Conservation (phyloP, 2,797 vertebrate genomes). For the Diceros bicornis region DNA sequence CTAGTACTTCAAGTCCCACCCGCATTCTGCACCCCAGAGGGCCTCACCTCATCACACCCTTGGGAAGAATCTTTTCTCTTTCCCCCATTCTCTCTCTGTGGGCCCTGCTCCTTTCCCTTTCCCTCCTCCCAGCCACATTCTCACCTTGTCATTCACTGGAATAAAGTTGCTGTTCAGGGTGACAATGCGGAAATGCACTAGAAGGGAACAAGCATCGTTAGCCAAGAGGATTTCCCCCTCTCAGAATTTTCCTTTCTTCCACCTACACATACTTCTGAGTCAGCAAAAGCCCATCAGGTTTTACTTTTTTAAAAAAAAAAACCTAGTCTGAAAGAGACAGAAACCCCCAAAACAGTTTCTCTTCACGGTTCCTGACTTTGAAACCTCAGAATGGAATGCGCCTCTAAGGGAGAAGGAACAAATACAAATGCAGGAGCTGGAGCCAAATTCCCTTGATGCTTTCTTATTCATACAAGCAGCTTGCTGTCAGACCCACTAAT, state of each 20-base stretch:
- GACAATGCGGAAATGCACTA: slow-evolving; percentile 59
- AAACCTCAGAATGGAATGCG: background rate
- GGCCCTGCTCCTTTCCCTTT: no score
- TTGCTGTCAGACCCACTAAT: background rate
- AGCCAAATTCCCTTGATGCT: background rate
- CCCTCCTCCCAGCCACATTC: background rate
- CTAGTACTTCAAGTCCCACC: background rate
- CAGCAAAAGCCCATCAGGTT: slow-evolving; percentile 38
- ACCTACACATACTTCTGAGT: background rate
- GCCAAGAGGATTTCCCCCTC: background rate
- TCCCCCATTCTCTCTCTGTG: background rate
- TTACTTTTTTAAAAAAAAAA: background rate
- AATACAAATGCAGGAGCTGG: background rate
- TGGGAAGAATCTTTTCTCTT: background rate
- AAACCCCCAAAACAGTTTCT: background rate
- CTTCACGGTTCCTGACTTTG: background rate
- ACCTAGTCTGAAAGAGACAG: slow-evolving; percentile 35
- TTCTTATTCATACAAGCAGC: background rate
- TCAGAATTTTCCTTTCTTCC: background rate
- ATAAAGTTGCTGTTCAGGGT: slow-evolving; percentile 65
- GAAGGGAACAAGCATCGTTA: background rate
- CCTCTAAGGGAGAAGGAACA: background rate
- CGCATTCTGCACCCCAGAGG: background rate
- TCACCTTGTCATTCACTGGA: slow-evolving; percentile 72
- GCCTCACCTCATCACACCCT: background rate